phyloP scores from a whole-genome alignment of 2,888 invertebrate genomes.

The Chalcis sispes region DNA sequence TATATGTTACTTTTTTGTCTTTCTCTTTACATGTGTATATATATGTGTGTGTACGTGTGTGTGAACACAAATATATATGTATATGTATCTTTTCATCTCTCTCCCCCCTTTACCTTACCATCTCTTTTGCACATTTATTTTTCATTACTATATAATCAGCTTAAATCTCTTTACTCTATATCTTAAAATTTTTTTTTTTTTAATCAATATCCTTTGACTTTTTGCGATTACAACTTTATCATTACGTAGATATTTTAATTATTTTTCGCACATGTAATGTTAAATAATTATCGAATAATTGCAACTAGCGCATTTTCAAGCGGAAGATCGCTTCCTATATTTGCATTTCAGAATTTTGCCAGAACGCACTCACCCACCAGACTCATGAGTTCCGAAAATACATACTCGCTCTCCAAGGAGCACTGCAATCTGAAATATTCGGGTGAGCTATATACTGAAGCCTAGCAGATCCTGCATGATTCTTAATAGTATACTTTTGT shows the following conservation, averaged over 20 bases:
- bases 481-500: too few species aligned
- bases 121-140: slow-evolving; percentile 4
- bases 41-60: too few species aligned
- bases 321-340: slow-evolving; percentile 48
- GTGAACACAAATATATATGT: too few species aligned
- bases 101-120: slow-evolving; percentile 4
- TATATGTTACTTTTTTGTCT: slow-evolving; percentile 12
- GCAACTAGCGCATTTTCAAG: slow-evolving; percentile 24
- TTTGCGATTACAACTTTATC: not conserved
- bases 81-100: slow-evolving; percentile 9
- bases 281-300: not conserved
- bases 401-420: slow-evolving; percentile 74
- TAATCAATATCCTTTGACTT: slow-evolving; percentile 23
- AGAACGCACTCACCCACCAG: slow-evolving; percentile 74
- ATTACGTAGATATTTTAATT: not conserved
- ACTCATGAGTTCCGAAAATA: slow-evolving; percentile 75
- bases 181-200: not conserved
- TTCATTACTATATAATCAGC: not conserved
- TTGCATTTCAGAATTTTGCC: slow-evolving; percentile 73
- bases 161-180: slow-evolving; percentile 1
- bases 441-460: slow-evolving; percentile 65
- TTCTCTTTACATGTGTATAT: not conserved
- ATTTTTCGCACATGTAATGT: not conserved
- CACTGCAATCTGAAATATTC: slow-evolving; percentile 74
- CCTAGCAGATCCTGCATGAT: slow-evolving; percentile 11